Evolutionary conservation across 2,797 vertebrate species (phyloP), one percentile per base, ranked within the genome.

Genomic region (Okamejei kenojei): DNA sequence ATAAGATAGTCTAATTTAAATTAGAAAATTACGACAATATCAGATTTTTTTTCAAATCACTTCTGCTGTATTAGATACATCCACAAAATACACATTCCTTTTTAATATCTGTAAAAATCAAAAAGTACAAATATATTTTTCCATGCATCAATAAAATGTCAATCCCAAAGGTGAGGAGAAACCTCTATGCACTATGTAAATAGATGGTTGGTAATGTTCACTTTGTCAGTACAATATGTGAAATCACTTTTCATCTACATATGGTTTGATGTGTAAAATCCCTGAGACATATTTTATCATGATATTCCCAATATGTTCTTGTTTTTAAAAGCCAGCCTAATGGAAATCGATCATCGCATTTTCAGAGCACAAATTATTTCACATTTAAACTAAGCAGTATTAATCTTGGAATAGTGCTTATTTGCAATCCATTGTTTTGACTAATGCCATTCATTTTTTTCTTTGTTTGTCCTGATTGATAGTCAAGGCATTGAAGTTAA

Each of bases 331-430:
- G 96, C 96, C 90, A 94, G 95, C 95, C 95, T 96, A 96, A 96
- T 95, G 95, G 96, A 96, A 96, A 95, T 97, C 96, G 96, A 97
- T 98, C 97, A 97, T 96, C 95, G 96, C 95, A 68, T 95, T 95
- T 96, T 96, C 95, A 96, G 96, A 96, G 95, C 93, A 93, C 95
- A 95, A 96, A 96, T 96, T 96, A 96, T 96, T 96, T 96, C 95
- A 95, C 95, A 94, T 96, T 95, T 96, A 95, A 95, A 81, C 95
- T 95, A 95, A 94, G 94, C 0, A 35, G 95, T 94, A 95, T 95
- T 96, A 96, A 95, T 96, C 95, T 95, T 95, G 95, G 94, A 94
- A 80, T 93, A 94, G 95, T 93, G 95, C 96, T 95, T 95, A 95
- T 94, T 94, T 94, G 94, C 94, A 95, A 95, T 94, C 94, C 93